Evolutionary conservation across 2,113 vertebrate genomes (phyloP).

Genomic region (Hippolais icterina): DNA sequence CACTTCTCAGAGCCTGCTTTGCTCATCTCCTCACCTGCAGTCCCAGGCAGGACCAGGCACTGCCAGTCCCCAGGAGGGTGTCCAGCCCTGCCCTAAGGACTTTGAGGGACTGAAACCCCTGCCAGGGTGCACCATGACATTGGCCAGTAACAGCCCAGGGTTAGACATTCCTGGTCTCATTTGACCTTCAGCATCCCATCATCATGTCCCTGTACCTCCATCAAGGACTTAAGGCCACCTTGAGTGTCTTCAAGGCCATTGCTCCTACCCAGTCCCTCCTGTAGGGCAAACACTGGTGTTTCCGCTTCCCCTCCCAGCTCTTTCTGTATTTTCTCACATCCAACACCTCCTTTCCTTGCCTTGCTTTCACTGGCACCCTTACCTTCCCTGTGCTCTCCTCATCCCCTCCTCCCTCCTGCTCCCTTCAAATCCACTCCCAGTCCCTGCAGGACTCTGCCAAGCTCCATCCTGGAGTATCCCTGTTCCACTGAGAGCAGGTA

Average conservation of each 20-base stretch:
- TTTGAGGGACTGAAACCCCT: neutral
- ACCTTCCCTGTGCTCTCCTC: neutral
- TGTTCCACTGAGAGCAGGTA: neutral
- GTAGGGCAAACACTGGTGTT: neutral
- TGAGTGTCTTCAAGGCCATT: neutral
- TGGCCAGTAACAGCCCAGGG: neutral
- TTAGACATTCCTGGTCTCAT: neutral
- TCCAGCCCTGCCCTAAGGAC: neutral
- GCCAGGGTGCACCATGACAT: rapidly evolving
- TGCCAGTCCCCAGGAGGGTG: neutral
- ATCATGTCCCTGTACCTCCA: too few species aligned
- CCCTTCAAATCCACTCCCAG: neutral
- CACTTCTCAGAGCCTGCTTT: neutral
- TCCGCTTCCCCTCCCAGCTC: neutral
- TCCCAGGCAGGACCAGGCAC: neutral
- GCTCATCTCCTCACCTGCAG: rapidly evolving
- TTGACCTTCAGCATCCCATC: neutral
- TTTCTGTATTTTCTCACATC: neutral
- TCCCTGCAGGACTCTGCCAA: neutral
- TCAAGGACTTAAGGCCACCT: neutral
- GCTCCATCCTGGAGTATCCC: neutral
- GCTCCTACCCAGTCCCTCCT: neutral
- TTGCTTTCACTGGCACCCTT: neutral
- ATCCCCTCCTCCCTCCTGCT: neutral
- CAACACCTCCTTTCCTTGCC: neutral